Evolutionary conservation across 2,888 invertebrate species (phyloP).

Genomic region (Bimastos eiseni): DNA sequence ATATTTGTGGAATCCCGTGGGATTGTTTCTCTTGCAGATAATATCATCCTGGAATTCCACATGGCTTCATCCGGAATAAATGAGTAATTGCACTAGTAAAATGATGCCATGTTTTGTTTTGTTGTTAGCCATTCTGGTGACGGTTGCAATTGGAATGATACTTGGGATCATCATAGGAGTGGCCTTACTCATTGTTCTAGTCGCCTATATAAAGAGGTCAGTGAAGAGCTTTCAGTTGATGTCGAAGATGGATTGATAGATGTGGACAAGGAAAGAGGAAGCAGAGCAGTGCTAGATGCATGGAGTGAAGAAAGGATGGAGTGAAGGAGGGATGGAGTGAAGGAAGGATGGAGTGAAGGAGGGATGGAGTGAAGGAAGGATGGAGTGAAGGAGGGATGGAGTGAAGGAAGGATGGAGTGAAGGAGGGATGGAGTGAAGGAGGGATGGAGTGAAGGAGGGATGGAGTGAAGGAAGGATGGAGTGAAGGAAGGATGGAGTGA

Average conservation of each 20-base stretch:
- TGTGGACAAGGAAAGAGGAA: not conserved
- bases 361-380: not conserved
- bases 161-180: slow-evolving; percentile 25
- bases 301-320: not conserved
- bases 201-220: slow-evolving; percentile 23
- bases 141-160: slow-evolving; percentile 8
- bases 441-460: no score
- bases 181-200: not conserved
- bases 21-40: no score
- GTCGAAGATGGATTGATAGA: not conserved
- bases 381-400: no score
- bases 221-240: not conserved
- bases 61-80: not conserved
- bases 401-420: no score
- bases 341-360: not conserved
- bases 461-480: no score
- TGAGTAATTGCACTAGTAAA: not conserved
- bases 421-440: no score
- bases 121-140: slow-evolving; percentile 17
- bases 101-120: not conserved
- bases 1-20: not conserved
- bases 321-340: not conserved
- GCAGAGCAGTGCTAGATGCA: no score
- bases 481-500: no score
- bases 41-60: no score